phyloP scores from a whole-genome alignment of 1,140 invertebrate species.

The Pachyrhynchus sulphureomaculatus region DNA sequence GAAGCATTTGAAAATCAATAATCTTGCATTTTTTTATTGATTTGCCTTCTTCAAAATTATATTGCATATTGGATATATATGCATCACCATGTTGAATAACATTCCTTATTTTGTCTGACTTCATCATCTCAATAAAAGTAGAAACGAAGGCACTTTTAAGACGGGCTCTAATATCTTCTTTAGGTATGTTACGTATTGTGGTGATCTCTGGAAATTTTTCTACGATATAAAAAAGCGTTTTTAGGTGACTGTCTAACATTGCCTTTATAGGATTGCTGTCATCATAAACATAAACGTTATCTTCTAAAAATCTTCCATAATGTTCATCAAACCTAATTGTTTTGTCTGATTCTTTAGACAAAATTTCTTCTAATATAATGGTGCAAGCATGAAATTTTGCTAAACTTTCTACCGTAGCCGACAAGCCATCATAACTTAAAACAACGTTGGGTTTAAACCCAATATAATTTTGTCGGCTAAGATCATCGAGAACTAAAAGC shows the following conservation, averaged over 20 bases:
- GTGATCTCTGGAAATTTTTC: slow-evolving; percentile 11
- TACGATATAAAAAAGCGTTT: neutral
- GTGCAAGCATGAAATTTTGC: slow-evolving; percentile 17
- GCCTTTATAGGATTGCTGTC: neutral
- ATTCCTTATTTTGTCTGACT: slow-evolving; percentile 33
- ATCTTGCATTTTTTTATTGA: slow-evolving; percentile 50
- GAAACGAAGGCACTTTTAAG: neutral
- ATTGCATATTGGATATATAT: slow-evolving; percentile 53
- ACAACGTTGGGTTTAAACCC: neutral
- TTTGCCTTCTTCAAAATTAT: slow-evolving; percentile 53
- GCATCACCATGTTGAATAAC: slow-evolving; percentile 53
- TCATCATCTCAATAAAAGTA: neutral
- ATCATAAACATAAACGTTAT: neutral
- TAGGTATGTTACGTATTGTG: neutral
- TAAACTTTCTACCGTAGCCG: neutral
- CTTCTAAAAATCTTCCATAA: slow-evolving; percentile 4
- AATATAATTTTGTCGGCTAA: neutral
- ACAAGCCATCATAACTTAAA: slow-evolving; percentile 3
- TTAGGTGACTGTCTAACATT: neutral
- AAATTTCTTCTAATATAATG: slow-evolving; percentile 4
- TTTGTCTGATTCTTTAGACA: slow-evolving; percentile 5
- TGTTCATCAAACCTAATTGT: neutral
- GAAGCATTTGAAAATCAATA: slow-evolving; percentile 57
- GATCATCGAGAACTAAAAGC: slow-evolving; percentile 14
- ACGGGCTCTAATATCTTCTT: neutral